Conservation (phyloP, 2,888 invertebrate genomes). For the Kuschelorhynchus macadamiae region DNA sequence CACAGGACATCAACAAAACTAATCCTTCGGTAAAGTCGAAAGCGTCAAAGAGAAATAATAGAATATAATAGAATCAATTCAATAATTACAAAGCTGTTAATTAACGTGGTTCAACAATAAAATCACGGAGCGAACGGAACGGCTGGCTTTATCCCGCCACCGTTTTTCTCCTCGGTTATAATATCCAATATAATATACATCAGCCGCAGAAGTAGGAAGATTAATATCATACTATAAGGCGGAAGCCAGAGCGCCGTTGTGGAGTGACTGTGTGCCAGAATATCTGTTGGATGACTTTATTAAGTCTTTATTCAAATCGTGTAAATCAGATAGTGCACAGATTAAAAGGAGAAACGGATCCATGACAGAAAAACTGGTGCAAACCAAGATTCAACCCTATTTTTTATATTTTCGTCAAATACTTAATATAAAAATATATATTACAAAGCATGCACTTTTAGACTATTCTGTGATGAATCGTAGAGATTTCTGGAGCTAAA, state of each 20-base stretch:
- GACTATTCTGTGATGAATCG: too few relatives aligned
- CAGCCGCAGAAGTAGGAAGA: conserved; percentile 68
- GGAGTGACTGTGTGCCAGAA: conserved; percentile 38
- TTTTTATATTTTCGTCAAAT: too few relatives aligned
- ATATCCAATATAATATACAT: conserved; percentile 70
- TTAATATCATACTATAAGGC: conserved; percentile 67
- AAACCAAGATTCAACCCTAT: too few relatives aligned
- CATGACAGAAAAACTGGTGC: too few relatives aligned
- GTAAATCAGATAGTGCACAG: too few relatives aligned
- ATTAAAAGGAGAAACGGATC: too few relatives aligned
- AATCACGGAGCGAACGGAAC: conserved; percentile 35
- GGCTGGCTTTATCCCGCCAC: conserved; percentile 31
- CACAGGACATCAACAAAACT: too few relatives aligned
- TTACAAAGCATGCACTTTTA: too few relatives aligned
- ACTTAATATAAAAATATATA: too few relatives aligned
- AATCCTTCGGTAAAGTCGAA: conserved; percentile 1
- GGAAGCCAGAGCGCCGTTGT: conserved; percentile 56
- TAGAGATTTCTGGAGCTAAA: too few relatives aligned
- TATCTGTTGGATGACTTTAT: neutral
- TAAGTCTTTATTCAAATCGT: neutral
- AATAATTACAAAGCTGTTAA: conserved; percentile 47
- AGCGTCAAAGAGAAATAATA: conserved; percentile 39
- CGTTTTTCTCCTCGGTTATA: conserved; percentile 63
- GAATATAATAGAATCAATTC: conserved; percentile 29
- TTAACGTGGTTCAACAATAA: conserved; percentile 40